Percentiles rank a stretch among this genome's conserved stretches.
These are phyloP conservation scores for Perithous albicinctus DNA, from an alignment of 2,888 invertebrate species.

Conservation along the genomic window DNA sequence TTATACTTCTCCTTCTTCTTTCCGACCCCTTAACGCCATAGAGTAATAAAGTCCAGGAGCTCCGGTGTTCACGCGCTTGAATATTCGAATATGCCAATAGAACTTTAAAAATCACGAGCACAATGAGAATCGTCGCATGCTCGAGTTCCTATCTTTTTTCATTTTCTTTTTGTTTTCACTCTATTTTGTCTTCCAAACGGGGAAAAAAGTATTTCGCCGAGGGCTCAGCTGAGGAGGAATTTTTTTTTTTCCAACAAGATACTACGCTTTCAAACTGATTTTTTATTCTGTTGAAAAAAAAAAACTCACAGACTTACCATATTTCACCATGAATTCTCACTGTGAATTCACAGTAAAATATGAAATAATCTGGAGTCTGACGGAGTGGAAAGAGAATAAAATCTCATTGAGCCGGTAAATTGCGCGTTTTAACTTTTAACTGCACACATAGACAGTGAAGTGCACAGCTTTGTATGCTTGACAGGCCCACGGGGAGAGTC, in stretches of 20 bases:
- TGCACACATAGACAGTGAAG: not conserved
- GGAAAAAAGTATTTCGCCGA: constrained; percentile 34
- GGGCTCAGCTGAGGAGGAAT: not conserved
- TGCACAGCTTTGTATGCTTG: not conserved
- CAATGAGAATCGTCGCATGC: constrained; percentile 20
- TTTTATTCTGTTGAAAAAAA: no score
- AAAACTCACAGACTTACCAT: not conserved
- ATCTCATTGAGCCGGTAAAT: constrained; percentile 14
- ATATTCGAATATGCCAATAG: constrained; percentile 61
- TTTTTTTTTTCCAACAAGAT: not conserved
- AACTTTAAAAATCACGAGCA: constrained; percentile 61
- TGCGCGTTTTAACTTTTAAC: constrained; percentile 13
- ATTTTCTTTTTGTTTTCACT: not conserved
- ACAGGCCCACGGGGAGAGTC: not conserved
- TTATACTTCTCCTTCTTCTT: not conserved
- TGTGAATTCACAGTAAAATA: constrained; percentile 7
- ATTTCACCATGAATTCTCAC: not conserved
- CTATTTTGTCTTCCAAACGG: constrained; percentile 1
- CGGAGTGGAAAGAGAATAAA: constrained; percentile 3
- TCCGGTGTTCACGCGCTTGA: constrained; percentile 40
- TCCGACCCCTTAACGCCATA: constrained; percentile 16
- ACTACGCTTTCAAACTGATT: not conserved
- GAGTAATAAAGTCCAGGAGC: constrained; percentile 41
- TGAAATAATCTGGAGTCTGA: not conserved
- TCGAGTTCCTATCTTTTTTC: constrained; percentile 2